Percentiles rank a stretch among this genome's conserved stretches.
phyloP scores from a whole-genome alignment of 2,888 invertebrate genomes.

The Heliconius sara region DNA sequence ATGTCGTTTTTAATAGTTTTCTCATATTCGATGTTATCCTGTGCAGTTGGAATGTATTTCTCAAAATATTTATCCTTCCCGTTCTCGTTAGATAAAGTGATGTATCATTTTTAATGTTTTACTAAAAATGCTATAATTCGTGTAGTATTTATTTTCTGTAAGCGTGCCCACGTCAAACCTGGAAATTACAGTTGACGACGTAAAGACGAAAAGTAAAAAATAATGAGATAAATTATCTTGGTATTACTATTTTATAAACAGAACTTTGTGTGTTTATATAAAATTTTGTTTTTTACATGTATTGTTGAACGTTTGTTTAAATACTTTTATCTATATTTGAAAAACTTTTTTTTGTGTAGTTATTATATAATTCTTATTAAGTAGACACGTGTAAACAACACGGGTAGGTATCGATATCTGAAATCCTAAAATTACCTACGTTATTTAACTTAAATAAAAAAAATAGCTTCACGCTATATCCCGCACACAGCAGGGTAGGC shows the following conservation, averaged over 20 bases:
- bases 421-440: not conserved
- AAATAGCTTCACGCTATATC: too few relatives aligned
- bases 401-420: not conserved
- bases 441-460: not conserved
- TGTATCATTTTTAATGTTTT: too few relatives aligned
- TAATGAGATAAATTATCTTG: constrained; percentile 1
- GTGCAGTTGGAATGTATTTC: not conserved
- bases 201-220: not conserved
- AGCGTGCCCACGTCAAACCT: not conserved
- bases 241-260: not conserved
- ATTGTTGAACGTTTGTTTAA: not conserved
- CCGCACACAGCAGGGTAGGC: too few relatives aligned
- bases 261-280: not conserved
- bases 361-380: not conserved
- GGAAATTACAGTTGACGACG: not conserved
- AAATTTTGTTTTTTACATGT: not conserved
- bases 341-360: not conserved
- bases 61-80: not conserved
- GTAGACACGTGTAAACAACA: not conserved
- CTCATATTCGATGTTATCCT: not conserved
- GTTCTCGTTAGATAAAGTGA: too few relatives aligned
- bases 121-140: not conserved
- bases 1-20: not conserved
- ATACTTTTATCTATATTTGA: not conserved
- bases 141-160: not conserved